phyloP scores from a whole-genome alignment of 92 coral and sea anemone genomes.

The Parazoanthus swiftii region DNA sequence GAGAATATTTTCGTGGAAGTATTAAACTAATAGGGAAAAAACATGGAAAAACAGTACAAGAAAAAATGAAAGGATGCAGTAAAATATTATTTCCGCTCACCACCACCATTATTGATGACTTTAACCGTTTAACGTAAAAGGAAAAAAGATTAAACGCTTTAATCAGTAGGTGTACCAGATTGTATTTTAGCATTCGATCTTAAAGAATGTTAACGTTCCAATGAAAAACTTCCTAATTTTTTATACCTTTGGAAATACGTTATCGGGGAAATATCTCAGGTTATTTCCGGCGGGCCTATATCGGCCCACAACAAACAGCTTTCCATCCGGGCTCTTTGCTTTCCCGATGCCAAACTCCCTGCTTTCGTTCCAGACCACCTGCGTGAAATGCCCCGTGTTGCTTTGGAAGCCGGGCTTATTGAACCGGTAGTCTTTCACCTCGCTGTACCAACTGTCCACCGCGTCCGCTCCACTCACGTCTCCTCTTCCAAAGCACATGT shows the following conservation, averaged over 20 bases:
- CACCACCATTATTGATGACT: too few relatives aligned
- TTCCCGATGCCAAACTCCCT: constrained; percentile 80
- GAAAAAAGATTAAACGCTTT: too few relatives aligned
- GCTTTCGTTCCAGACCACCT: constrained; percentile 83
- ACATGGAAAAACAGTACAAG: too few relatives aligned
- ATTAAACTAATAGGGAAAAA: too few relatives aligned
- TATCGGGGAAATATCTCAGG: constrained; percentile 77
- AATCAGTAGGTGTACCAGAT: too few relatives aligned
- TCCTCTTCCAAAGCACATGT: constrained; percentile 60
- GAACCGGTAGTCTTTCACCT: constrained; percentile 67
- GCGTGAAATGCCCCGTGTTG: constrained; percentile 90
- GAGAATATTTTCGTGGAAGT: too few relatives aligned
- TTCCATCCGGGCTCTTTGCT: constrained; percentile 83
- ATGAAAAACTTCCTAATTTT: too few relatives aligned
- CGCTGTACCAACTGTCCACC: constrained; percentile 91
- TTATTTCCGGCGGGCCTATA: constrained; percentile 92
- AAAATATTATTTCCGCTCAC: too few relatives aligned
- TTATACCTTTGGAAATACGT: constrained; percentile 62
- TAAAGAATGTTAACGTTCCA: too few relatives aligned
- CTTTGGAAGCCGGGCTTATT: constrained; percentile 71
- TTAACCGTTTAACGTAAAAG: too few relatives aligned
- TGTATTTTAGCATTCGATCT: too few relatives aligned
- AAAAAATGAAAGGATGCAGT: too few relatives aligned
- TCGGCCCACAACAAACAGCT: constrained; percentile 85
- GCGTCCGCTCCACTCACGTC: constrained; percentile 73